Evolutionary conservation across 2,888 invertebrate species (phyloP).

Genomic region (Drosophila monieri): DNA sequence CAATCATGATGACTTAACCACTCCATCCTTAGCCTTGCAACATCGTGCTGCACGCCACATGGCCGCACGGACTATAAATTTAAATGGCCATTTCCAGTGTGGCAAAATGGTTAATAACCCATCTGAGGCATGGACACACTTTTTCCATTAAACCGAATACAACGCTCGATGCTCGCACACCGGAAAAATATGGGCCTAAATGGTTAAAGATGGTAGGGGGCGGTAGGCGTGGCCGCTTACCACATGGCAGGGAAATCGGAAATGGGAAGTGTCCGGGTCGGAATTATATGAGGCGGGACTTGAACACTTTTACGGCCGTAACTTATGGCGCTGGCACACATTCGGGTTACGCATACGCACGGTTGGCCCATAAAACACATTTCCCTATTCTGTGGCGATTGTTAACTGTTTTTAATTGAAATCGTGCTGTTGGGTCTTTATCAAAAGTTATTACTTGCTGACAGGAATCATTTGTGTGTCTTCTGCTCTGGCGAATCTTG

Average conservation of each 20-base stretch:
- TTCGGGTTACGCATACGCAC: constrained; percentile 63
- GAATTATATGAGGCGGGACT: constrained; percentile 30
- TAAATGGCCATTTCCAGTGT: constrained; percentile 42
- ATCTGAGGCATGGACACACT: constrained; percentile 36
- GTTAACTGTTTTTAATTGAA: constrained; percentile 39
- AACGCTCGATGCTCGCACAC: constrained; percentile 32
- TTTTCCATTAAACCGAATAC: constrained; percentile 37
- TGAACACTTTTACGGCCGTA: constrained; percentile 34
- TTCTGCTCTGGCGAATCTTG: neutral
- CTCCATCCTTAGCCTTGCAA: constrained; percentile 20
- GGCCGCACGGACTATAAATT: constrained; percentile 34
- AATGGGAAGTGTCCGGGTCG: constrained; percentile 9
- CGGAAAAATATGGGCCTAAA: constrained; percentile 28
- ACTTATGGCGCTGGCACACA: constrained; percentile 23
- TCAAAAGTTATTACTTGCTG: neutral
- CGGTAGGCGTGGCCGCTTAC: neutral
- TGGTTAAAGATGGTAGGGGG: constrained; percentile 6
- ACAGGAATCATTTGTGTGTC: neutral
- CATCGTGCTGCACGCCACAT: constrained; percentile 35
- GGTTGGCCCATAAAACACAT: constrained; percentile 30
- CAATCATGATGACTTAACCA: constrained; percentile 22
- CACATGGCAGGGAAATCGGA: neutral
- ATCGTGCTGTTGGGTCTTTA: constrained; percentile 17
- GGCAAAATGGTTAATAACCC: constrained; percentile 45
- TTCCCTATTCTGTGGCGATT: constrained; percentile 24